Evolutionary conservation across 2,113 vertebrate genomes (phyloP).

Genomic region (Struthio camelus): DNA sequence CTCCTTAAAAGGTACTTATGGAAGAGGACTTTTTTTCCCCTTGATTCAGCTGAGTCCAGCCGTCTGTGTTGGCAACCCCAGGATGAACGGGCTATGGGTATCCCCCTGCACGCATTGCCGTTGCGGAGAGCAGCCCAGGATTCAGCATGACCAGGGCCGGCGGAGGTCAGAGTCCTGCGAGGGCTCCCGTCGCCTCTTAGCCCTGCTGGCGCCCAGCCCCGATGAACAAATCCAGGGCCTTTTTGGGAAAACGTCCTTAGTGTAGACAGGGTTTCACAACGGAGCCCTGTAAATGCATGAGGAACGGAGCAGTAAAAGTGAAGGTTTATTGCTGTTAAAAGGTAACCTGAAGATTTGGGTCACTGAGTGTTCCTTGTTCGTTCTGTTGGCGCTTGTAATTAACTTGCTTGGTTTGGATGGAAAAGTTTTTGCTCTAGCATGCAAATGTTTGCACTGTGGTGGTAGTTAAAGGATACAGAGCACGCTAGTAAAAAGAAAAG

Average conservation of each 20-base stretch:
- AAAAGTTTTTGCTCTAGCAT: neutral
- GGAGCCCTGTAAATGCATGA: neutral
- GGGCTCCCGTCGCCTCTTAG: accelerated
- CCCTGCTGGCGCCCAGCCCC: accelerated
- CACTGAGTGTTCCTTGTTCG: neutral
- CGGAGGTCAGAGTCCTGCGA: accelerated
- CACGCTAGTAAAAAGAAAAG: neutral
- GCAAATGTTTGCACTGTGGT: neutral
- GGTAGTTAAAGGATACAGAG: neutral
- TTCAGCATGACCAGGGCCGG: accelerated
- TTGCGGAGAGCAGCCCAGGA: neutral
- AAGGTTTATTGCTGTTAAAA: neutral
- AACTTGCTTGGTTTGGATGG: neutral
- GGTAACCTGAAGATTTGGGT: neutral
- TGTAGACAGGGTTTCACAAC: accelerated
- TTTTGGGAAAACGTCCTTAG: neutral
- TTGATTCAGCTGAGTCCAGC: neutral
- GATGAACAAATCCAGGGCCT: accelerated
- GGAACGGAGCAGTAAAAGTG: neutral
- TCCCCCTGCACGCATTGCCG: accelerated
- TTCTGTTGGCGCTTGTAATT: neutral
- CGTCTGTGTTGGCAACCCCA: neutral
- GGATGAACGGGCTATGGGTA: accelerated
- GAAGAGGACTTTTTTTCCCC: neutral
- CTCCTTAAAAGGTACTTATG: neutral